Evolutionary conservation across 2,797 vertebrate genomes (phyloP), one percentile per base, ranked within the genome.

Genomic region (Microctenopoma stevenorrisi): DNA sequence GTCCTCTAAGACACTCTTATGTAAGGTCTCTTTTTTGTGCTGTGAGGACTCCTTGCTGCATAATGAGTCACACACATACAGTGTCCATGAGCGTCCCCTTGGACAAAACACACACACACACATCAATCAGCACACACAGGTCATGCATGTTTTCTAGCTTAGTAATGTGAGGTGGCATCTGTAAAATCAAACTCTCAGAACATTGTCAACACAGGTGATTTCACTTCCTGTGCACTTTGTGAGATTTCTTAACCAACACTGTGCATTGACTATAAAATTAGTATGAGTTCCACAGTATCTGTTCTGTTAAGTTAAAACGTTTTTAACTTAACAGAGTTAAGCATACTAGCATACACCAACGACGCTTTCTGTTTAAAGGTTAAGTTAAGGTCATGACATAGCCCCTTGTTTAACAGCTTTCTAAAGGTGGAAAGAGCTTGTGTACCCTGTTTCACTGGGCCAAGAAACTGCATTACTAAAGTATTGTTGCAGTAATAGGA

Each of bases 31-130:
- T 62, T 70, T 69, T 85, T 68, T 64, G 67, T 63, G 63, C 74
- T 64, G 48, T 22, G 48, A 79, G 63, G 65, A 47, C 50, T 76
- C 55, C 57, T 61, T 72, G 40, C 50, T 26, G 16, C 70, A 78
- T 62, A 62, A 71, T 87, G 87, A 91, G 61, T 89, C 87, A 91
- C 49, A 61, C 40, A 52, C 67, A 16, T 7, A 13, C 12, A 42
- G 83, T 66, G 57, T 68, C 75, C 74, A 18, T 79, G 80, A 91
- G 75, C 82, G 87, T 77, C 79, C 64, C 66, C 37, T 64, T 48
- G 18, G 18, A 83, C 71, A 47, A 51, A 77, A 69, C 73, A 5
- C 46, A 57, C 68, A 56, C 68, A 56, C 64, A 64, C 28, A 72
- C 4, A 57, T 33, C 28, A 40, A 37, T 70, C 46, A 38, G 43